phyloP scores from a whole-genome alignment of 2,797 vertebrate species.

The Cyclura pinguis region DNA sequence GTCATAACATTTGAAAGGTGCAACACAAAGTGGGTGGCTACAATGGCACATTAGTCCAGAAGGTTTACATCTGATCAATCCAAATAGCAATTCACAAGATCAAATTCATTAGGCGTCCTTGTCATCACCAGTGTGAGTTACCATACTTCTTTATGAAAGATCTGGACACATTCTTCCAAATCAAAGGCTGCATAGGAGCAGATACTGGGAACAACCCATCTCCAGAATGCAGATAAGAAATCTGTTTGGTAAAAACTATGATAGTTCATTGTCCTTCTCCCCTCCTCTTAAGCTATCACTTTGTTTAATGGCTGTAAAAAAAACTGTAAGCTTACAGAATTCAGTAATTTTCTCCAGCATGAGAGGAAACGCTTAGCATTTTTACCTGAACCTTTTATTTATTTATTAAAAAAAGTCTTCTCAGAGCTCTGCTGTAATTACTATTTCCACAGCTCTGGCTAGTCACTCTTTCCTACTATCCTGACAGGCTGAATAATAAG shows the following conservation, averaged over 20 bases:
- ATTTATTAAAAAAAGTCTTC: not conserved
- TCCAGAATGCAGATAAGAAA: not conserved
- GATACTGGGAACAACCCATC: not conserved
- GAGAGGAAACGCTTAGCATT: not conserved
- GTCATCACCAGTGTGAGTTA: too few relatives aligned
- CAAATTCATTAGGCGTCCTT: too few relatives aligned
- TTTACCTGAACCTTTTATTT: not conserved
- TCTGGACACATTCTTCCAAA: not conserved
- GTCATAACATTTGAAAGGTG: too few relatives aligned
- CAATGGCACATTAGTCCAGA: too few relatives aligned
- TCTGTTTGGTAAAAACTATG: not conserved
- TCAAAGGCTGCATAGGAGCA: not conserved
- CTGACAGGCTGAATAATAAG: slow-evolving; percentile 46
- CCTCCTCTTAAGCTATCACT: not conserved
- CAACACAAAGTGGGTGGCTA: too few relatives aligned
- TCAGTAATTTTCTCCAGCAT: not conserved
- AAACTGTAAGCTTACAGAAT: not conserved
- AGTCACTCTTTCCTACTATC: not conserved
- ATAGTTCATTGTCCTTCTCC: not conserved
- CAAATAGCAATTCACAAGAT: too few relatives aligned
- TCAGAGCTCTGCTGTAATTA: not conserved
- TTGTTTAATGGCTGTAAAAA: not conserved
- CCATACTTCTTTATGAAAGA: not conserved
- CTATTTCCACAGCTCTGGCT: slow-evolving; percentile 43
- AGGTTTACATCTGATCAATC: too few relatives aligned